phyloP scores from a whole-genome alignment of 2,797 vertebrate species.

The Phataginus tricuspis region DNA sequence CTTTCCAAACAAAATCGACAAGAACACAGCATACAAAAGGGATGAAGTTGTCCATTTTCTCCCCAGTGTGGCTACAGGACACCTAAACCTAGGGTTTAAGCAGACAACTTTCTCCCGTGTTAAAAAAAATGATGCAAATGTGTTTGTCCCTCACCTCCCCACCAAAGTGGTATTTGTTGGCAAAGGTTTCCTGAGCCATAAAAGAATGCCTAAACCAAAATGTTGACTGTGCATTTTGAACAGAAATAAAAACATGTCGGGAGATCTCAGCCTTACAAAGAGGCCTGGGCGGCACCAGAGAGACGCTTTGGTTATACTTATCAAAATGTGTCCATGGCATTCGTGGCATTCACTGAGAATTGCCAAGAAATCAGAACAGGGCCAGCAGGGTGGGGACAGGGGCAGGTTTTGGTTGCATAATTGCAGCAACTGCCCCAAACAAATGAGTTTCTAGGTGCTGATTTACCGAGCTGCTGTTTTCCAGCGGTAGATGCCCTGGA shows the following conservation, averaged over 20 bases:
- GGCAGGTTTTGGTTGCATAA: background rate
- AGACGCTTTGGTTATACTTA: background rate
- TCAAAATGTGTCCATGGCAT: background rate
- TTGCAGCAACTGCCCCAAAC: background rate
- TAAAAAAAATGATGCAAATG: background rate
- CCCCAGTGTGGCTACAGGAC: background rate
- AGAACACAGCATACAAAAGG: slow-evolving; percentile 54
- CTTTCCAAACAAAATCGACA: slow-evolving; percentile 59
- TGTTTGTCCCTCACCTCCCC: background rate
- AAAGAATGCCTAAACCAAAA: slow-evolving; percentile 15
- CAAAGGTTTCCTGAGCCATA: slow-evolving; percentile 31
- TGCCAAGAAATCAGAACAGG: background rate
- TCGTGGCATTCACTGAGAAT: background rate
- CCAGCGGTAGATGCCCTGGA: background rate
- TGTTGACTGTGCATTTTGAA: background rate
- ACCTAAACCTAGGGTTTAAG: background rate
- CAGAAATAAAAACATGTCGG: background rate
- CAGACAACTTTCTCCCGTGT: background rate
- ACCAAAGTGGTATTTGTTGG: background rate
- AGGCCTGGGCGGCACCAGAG: background rate
- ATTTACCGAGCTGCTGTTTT: background rate
- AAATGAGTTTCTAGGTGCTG: background rate
- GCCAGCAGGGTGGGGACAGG: fast-evolving
- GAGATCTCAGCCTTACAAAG: background rate
- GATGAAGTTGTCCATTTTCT: background rate